These are phyloP conservation scores for Lucilia sericata DNA, from an alignment of 1,140 invertebrate genomes.

Conservation along the genomic window DNA sequence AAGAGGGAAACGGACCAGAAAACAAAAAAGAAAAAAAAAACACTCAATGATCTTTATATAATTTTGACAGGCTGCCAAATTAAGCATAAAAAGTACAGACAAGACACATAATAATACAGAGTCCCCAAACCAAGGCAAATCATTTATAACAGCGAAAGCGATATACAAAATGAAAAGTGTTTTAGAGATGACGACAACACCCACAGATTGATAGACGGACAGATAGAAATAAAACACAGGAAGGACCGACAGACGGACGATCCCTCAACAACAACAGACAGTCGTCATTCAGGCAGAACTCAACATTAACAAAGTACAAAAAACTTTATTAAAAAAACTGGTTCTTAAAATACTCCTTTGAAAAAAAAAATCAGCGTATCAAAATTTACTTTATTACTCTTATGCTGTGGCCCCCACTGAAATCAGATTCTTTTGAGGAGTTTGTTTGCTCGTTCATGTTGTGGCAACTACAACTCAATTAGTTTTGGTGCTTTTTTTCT, in stretches of 20 bases:
- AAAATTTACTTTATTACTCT: neutral
- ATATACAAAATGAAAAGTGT: neutral
- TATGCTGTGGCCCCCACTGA: neutral
- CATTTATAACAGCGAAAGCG: neutral
- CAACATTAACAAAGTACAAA: too few relatives aligned
- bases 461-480: conserved; percentile 24
- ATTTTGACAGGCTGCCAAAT: conserved; percentile 28
- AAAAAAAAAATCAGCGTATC: conserved; percentile 3
- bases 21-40: neutral
- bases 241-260: neutral
- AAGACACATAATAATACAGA: conserved; percentile 9
- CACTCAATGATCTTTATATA: conserved; percentile 8
- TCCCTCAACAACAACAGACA: too few relatives aligned
- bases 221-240: neutral
- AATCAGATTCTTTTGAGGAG: neutral
- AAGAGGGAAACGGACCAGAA: neutral
- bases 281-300: too few relatives aligned
- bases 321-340: neutral
- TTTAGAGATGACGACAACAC: conserved; percentile 8
- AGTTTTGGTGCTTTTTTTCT: neutral
- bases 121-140: neutral
- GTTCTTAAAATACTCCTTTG: neutral
- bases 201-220: neutral
- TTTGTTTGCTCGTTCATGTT: neutral
- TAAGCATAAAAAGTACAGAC: conserved; percentile 20